Percentiles rank a stretch among this genome's conserved stretches.
phyloP scores from a whole-genome alignment of 1,140 invertebrate species.

The Laodelphax striatellus region DNA sequence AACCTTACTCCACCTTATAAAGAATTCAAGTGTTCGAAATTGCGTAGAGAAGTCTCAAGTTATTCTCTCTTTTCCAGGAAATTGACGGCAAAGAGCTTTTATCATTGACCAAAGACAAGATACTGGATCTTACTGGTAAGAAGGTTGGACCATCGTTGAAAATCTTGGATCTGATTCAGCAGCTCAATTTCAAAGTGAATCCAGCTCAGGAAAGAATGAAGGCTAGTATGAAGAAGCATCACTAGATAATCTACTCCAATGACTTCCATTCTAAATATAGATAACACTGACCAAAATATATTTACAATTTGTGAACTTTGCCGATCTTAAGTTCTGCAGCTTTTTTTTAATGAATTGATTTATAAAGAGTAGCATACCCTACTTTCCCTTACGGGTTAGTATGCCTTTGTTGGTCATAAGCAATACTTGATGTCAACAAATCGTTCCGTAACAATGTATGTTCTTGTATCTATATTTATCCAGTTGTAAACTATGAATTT shows the following conservation, averaged over 20 bases:
- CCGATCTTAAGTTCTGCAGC: neutral
- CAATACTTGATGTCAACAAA: no score
- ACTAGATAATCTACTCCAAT: constrained; percentile 28
- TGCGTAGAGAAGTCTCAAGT: neutral
- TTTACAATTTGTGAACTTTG: neutral
- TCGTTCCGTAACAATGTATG: no score
- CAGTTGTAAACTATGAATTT: no score
- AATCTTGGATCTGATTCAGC: constrained; percentile 82
- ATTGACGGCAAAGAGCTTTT: constrained; percentile 72
- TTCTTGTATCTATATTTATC: no score
- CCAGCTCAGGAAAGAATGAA: constrained; percentile 45
- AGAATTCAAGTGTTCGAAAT: neutral
- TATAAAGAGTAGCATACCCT: neutral
- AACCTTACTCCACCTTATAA: no score
- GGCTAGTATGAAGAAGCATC: constrained; percentile 33
- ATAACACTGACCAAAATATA: neutral
- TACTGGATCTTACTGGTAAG: constrained; percentile 77
- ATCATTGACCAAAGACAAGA: constrained; percentile 75
- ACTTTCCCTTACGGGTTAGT: no score
- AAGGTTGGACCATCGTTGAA: constrained; percentile 90
- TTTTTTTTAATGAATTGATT: neutral
- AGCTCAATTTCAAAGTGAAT: constrained; percentile 72
- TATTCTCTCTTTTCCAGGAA: constrained; percentile 35
- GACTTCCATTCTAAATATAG: neutral
- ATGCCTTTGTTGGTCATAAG: no score